A percentile compares a stretch with the other conserved stretches of the same genome.
Evolutionary conservation across 2,888 invertebrate species (phyloP).

Genomic region (Blastobasis adustella): DNA sequence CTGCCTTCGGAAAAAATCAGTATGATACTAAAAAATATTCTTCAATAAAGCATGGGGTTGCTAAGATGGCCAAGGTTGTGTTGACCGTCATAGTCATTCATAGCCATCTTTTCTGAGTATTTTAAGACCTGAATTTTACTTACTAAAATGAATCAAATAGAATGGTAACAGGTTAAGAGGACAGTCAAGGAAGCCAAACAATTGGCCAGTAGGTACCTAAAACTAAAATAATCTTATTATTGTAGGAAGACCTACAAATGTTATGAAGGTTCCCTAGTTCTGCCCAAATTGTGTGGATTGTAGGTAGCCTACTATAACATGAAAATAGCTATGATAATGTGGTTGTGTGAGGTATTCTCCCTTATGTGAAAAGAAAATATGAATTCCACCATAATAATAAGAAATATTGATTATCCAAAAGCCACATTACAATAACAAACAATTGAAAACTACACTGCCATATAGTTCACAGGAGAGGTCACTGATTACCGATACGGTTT

Average conservation of each 20-base stretch:
- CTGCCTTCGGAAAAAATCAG: not conserved
- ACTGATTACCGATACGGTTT: too few species aligned
- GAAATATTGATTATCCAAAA: not conserved
- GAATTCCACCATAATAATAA: not conserved
- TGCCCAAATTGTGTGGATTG: slow-evolving; percentile 10
- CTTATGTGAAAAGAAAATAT: not conserved
- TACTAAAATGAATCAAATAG: slow-evolving; percentile 2
- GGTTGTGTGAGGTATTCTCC: not conserved
- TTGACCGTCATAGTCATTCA: not conserved
- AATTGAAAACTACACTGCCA: too few species aligned
- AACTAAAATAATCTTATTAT: slow-evolving; percentile 44
- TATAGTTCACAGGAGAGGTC: too few species aligned
- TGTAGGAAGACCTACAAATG: slow-evolving; percentile 31
- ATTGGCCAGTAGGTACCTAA: slow-evolving; percentile 8
- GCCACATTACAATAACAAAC: not conserved
- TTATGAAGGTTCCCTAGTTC: slow-evolving; percentile 7
- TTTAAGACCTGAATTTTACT: not conserved
- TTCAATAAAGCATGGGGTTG: not conserved
- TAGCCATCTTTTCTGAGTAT: not conserved
- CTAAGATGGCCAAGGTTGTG: not conserved
- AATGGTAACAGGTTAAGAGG: too few species aligned
- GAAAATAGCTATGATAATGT: not conserved
- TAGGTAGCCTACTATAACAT: not conserved
- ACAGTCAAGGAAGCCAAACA: slow-evolving; percentile 26
- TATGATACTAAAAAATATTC: not conserved